Evolutionary conservation across 2,888 invertebrate genomes (phyloP).

Genomic region (Hypomecis atomaria): DNA sequence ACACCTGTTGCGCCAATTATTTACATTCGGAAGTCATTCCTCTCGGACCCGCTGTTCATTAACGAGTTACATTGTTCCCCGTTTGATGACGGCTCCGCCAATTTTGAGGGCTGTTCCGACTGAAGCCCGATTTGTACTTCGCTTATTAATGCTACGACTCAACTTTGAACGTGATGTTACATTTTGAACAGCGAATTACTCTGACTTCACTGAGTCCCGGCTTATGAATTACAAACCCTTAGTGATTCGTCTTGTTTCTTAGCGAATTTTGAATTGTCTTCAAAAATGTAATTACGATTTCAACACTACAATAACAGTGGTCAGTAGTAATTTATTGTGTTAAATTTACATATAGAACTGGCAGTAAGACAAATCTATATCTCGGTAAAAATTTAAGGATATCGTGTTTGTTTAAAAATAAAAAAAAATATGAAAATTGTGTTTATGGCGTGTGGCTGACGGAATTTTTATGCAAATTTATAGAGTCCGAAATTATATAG

Average conservation of each 20-base stretch:
- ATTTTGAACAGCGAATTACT: not conserved
- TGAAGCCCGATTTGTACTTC: conserved; percentile 20
- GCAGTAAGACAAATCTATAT: not conserved
- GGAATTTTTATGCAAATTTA: conserved; percentile 33
- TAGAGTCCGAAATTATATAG: conserved; percentile 39
- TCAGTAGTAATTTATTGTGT: not conserved
- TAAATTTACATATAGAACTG: not conserved
- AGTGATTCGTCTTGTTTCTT: not conserved
- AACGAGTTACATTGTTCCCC: conserved; percentile 44
- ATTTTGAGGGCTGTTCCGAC: conserved; percentile 25
- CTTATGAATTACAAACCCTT: not conserved
- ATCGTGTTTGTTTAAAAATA: conserved; percentile 7
- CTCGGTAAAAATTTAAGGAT: conserved; percentile 1
- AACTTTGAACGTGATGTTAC: not conserved
- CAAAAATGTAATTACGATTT: too few species aligned
- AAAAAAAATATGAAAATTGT: conserved; percentile 1
- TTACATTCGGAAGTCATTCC: conserved; percentile 75
- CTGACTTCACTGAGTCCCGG: not conserved
- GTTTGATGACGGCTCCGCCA: conserved; percentile 25
- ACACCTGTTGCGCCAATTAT: conserved; percentile 81
- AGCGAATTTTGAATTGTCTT: not conserved
- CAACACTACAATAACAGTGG: too few species aligned
- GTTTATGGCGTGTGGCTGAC: conserved; percentile 16
- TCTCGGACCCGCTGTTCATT: conserved; percentile 45
- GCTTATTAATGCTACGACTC: conserved; percentile 10